These are phyloP conservation scores for Gila orcuttii DNA, from an alignment of 2,113 vertebrate genomes.

Conservation along the genomic window DNA sequence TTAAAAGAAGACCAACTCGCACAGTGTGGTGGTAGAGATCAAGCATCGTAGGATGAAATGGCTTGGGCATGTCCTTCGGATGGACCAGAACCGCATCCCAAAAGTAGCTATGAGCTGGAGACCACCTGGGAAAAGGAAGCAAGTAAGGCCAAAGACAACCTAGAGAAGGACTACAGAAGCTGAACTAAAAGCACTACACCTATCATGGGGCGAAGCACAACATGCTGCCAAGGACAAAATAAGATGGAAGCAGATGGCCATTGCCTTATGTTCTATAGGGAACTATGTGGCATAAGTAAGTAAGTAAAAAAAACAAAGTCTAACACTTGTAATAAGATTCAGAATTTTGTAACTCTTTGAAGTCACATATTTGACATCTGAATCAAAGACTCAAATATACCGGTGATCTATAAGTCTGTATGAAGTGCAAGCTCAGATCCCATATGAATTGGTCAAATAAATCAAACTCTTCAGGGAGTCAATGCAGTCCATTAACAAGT, in stretches of 20 bases:
- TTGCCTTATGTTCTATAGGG: not conserved
- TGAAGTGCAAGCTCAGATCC: conserved; percentile 13
- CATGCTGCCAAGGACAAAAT: not conserved
- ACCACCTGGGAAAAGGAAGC: not conserved
- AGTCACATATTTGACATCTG: not conserved
- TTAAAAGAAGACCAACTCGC: not conserved
- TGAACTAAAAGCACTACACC: not conserved
- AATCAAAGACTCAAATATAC: not conserved
- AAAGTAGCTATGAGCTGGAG: not conserved
- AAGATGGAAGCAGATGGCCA: not conserved
- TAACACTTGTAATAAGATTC: not conserved
- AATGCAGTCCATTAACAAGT: conserved; percentile 40
- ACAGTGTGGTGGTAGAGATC: not conserved
- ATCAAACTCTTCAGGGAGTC: conserved; percentile 4
- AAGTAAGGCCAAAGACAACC: not conserved
- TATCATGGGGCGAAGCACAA: not conserved
- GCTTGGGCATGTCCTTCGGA: not conserved
- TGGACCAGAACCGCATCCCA: not conserved
- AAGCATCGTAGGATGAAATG: not conserved
- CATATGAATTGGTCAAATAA: conserved; percentile 23
- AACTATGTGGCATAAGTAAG: not conserved
- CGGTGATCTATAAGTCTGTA: not conserved
- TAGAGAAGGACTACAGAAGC: not conserved
- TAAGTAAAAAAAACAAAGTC: too few relatives aligned
- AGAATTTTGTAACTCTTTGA: not conserved